Conservation (phyloP, 2,888 invertebrate genomes). For the Aporophyla lueneburgensis region DNA sequence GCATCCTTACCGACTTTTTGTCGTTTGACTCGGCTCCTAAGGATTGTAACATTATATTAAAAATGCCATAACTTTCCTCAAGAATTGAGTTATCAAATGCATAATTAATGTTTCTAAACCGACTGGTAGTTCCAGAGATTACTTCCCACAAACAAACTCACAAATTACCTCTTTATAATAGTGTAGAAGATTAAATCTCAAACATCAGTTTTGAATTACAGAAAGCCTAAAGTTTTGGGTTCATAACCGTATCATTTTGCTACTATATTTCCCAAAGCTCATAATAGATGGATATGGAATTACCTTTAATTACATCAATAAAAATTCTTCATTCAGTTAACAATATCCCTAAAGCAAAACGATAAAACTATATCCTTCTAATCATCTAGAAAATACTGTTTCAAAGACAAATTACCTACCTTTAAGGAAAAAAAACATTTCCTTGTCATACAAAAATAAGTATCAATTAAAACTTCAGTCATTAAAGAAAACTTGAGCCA, state of each 20-base stretch:
- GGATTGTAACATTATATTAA: too few relatives aligned
- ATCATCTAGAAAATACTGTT: slow-evolving; percentile 1
- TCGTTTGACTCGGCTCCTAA: too few relatives aligned
- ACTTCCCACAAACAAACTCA: too few relatives aligned
- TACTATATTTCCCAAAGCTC: neutral
- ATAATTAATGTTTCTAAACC: too few relatives aligned
- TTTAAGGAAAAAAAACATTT: slow-evolving; percentile 20
- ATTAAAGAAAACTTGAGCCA: slow-evolving; percentile 36
- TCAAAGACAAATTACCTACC: neutral
- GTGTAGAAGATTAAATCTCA: neutral
- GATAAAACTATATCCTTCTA: neutral
- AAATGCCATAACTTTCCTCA: too few relatives aligned
- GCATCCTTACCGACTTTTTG: too few relatives aligned
- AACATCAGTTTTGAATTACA: neutral
- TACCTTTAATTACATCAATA: neutral
- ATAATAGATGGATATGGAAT: neutral
- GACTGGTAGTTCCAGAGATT: too few relatives aligned
- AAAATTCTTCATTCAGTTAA: neutral
- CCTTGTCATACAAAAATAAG: slow-evolving; percentile 32
- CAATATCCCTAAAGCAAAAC: neutral
- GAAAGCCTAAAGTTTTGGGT: rapidly evolving
- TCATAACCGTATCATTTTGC: neutral
- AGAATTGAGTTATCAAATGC: too few relatives aligned
- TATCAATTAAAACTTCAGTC: slow-evolving; percentile 49
- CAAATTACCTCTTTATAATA: too few relatives aligned